These are phyloP conservation scores for Mastacembelus armatus DNA, from an alignment of 2,797 vertebrate genomes.

Conservation along the genomic window DNA sequence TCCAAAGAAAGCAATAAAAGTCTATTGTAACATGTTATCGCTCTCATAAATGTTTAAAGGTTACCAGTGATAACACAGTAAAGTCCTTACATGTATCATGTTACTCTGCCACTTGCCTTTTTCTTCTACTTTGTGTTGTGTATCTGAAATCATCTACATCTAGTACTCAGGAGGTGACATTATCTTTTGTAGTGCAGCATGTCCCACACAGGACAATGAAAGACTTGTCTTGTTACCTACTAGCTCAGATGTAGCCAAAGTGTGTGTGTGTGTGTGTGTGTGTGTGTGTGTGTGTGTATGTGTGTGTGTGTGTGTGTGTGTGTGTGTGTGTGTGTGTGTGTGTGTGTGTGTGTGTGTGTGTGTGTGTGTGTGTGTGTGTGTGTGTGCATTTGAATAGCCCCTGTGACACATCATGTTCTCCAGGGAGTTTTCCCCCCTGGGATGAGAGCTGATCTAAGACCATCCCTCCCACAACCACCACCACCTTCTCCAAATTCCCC, in stretches of 20 bases:
- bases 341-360: background rate
- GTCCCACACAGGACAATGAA: constrained; percentile 25
- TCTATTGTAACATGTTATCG: constrained; percentile 1
- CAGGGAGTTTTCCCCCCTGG: constrained; percentile 50
- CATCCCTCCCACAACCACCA: constrained; percentile 12
- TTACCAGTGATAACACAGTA: constrained; percentile 1
- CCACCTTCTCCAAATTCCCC: constrained; percentile 59
- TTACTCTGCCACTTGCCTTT: background rate
- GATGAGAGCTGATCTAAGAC: constrained; percentile 58
- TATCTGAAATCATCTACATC: background rate
- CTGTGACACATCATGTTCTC: constrained; percentile 52
- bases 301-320: background rate
- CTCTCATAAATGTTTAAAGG: constrained; percentile 26
- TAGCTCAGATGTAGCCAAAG: constrained; percentile 5
- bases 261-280: background rate
- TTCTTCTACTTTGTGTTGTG: background rate
- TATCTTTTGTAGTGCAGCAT: constrained; percentile 20
- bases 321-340: constrained; percentile 2
- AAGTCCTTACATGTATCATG: constrained; percentile 25
- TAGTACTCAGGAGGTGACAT: background rate
- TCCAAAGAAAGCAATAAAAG: background rate
- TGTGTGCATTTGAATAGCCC: constrained; percentile 3
- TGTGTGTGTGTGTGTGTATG: background rate
- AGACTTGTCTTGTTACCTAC: constrained; percentile 21
- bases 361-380: constrained; percentile 3